Evolutionary conservation across 64 coral and sea anemone genomes (phyloP).

Genomic region (Astreopora myriophthalma): DNA sequence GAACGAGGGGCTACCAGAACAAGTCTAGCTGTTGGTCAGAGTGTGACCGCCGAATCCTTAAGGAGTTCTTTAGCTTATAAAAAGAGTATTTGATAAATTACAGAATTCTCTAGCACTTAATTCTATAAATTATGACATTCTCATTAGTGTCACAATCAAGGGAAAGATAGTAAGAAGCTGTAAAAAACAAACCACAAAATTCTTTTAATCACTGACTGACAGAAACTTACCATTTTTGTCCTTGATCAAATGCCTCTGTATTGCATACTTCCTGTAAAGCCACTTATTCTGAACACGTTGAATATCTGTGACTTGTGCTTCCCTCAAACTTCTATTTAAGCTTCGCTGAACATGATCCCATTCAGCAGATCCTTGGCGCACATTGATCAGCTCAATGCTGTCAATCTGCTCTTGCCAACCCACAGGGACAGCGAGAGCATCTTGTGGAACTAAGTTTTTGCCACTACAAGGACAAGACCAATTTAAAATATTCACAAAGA

Average conservation of each 20-base stretch:
- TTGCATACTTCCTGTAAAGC: constrained; percentile 66
- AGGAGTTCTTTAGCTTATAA: no score
- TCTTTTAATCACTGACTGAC: background rate
- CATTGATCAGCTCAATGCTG: background rate
- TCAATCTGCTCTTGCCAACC: background rate
- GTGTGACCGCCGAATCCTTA: no score
- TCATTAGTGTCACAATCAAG: no score
- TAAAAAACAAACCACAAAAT: no score
- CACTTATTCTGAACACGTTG: constrained; percentile 64
- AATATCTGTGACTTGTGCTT: constrained; percentile 18
- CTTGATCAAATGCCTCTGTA: constrained; percentile 47
- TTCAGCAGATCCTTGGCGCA: constrained; percentile 43
- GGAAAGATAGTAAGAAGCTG: no score
- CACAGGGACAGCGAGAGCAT: background rate
- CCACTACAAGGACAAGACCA: background rate
- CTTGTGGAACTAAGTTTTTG: constrained; percentile 6
- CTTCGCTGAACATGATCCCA: constrained; percentile 45
- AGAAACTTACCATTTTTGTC: constrained; percentile 65
- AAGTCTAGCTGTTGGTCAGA: no score
- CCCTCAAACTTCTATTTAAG: constrained; percentile 44
- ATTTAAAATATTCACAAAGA: no score
- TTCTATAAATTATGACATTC: no score
- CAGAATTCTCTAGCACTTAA: no score
- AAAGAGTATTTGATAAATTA: no score
- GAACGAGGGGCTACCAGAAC: no score